These are phyloP conservation scores for Teinopalpus imperialis DNA, from an alignment of 2,888 invertebrate species.

Conservation along the genomic window DNA sequence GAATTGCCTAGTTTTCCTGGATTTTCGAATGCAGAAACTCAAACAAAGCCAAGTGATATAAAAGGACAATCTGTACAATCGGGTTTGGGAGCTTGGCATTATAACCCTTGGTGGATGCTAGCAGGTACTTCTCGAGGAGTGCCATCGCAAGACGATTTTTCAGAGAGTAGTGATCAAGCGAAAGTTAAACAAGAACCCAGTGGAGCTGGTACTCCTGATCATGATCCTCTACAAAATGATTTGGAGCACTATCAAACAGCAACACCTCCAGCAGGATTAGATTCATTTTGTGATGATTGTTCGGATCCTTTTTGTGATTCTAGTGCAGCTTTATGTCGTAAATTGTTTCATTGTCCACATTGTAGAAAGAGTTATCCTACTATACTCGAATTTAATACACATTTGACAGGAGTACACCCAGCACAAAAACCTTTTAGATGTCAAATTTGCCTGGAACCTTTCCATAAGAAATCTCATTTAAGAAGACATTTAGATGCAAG, in stretches of 20 bases:
- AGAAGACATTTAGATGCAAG: conserved; percentile 76
- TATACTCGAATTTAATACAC: conserved; percentile 77
- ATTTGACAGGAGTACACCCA: conserved; percentile 77
- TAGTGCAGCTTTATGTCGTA: conserved; percentile 67
- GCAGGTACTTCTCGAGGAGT: conserved; percentile 73
- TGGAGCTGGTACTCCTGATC: conserved; percentile 68
- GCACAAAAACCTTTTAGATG: conserved; percentile 79
- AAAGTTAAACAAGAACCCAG: conserved; percentile 75
- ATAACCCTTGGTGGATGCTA: conserved; percentile 81
- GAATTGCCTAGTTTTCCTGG: conserved; percentile 77
- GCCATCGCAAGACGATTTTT: conserved; percentile 71
- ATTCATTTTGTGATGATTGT: conserved; percentile 78
- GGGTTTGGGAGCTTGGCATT: conserved; percentile 73
- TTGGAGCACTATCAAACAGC: conserved; percentile 59
- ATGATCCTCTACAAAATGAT: conserved; percentile 64
- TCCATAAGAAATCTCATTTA: conserved; percentile 75
- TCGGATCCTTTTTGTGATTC: conserved; percentile 80
- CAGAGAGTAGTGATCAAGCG: conserved; percentile 66
- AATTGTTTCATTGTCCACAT: conserved; percentile 79
- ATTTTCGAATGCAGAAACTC: conserved; percentile 77
- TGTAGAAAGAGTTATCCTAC: conserved; percentile 79
- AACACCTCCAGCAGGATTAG: conserved; percentile 70
- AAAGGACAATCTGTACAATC: conserved; percentile 65
- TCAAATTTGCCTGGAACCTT: conserved; percentile 78
- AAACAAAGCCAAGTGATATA: conserved; percentile 73